phyloP scores from a whole-genome alignment of 1,140 invertebrate genomes.

The Zelostemma sp. region DNA sequence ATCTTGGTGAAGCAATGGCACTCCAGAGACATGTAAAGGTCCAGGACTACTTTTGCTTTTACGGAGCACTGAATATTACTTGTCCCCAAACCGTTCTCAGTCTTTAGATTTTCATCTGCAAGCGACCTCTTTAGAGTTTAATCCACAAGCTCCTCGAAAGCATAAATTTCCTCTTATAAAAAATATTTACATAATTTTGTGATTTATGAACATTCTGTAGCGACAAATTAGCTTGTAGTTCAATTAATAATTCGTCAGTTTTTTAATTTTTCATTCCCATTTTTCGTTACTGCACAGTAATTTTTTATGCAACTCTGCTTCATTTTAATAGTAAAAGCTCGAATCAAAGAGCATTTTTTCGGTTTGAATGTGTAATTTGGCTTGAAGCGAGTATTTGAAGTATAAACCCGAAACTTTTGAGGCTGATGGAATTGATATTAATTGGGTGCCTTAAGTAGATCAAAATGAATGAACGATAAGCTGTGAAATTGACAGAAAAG shows the following conservation, averaged over 20 bases:
- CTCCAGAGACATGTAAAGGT: slow-evolving; percentile 37
- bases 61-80: slow-evolving; percentile 41
- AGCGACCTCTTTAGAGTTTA: not conserved
- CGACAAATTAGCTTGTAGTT: too few relatives aligned
- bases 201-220: too few relatives aligned
- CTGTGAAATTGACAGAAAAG: slow-evolving; percentile 44
- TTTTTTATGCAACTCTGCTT: too few relatives aligned
- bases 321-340: too few relatives aligned
- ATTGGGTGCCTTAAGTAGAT: slow-evolving; percentile 54
- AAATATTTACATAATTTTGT: too few relatives aligned
- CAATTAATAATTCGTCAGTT: too few relatives aligned
- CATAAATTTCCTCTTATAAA: too few relatives aligned
- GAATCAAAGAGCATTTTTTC: too few relatives aligned
- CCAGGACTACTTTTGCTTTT: slow-evolving; percentile 29
- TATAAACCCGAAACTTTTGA: slow-evolving; percentile 5
- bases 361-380: too few relatives aligned
- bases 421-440: slow-evolving; percentile 49
- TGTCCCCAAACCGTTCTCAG: slow-evolving; percentile 24
- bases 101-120: not conserved
- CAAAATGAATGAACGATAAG: slow-evolving; percentile 45
- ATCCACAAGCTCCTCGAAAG: not conserved
- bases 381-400: too few relatives aligned
- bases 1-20: slow-evolving; percentile 39
- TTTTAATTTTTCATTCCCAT: too few relatives aligned
- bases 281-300: too few relatives aligned